These are phyloP conservation scores for Galerucella calmariensis DNA, from an alignment of 2,888 invertebrate species.

Conservation along the genomic window DNA sequence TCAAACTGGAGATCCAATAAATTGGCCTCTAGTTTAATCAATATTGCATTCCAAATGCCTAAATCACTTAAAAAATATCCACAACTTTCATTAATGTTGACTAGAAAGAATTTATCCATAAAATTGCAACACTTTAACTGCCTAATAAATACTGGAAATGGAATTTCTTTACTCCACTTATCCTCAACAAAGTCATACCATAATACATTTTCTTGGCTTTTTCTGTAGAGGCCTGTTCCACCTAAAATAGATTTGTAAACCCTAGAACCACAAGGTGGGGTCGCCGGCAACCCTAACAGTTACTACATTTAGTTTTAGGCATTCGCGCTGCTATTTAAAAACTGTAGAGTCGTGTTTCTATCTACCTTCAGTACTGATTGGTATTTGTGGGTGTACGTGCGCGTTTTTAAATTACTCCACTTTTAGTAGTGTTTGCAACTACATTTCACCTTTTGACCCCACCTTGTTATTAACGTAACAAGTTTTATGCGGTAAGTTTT, in stretches of 20 bases:
- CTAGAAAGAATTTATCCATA: slow-evolving; percentile 54
- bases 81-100: slow-evolving; percentile 51
- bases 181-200: slow-evolving; percentile 58
- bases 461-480: no score
- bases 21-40: slow-evolving; percentile 14
- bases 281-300: no score
- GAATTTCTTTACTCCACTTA: slow-evolving; percentile 53
- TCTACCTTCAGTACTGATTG: no score
- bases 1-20: slow-evolving; percentile 42
- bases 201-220: slow-evolving; percentile 59
- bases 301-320: no score
- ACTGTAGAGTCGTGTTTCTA: no score
- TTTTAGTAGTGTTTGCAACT: no score
- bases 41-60: slow-evolving; percentile 44
- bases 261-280: no score
- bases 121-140: slow-evolving; percentile 57
- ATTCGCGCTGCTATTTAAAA: no score
- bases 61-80: slow-evolving; percentile 53
- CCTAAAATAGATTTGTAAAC: slow-evolving; percentile 16
- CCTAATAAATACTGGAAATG: slow-evolving; percentile 52
- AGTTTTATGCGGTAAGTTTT: no score
- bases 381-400: no score
- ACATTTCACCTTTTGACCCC: no score
- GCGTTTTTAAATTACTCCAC: no score
- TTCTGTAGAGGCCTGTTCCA: slow-evolving; percentile 58